Conservation (phyloP, 2,113 vertebrate species). For the Triplophysa siluroides region DNA sequence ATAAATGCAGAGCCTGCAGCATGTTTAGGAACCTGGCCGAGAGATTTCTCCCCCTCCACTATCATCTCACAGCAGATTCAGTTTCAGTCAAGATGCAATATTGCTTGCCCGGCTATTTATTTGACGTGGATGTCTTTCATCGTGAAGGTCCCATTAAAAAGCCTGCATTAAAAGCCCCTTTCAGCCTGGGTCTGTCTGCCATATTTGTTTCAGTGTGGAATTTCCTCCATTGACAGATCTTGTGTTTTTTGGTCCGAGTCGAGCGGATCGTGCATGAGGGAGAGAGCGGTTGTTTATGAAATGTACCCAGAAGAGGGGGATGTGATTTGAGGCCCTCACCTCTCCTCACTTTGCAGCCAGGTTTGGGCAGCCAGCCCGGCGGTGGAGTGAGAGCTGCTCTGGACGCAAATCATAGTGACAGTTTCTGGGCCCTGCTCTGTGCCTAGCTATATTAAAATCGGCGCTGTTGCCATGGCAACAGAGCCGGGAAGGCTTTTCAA, state of each 20-base stretch:
- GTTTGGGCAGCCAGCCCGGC: slow-evolving; percentile 53
- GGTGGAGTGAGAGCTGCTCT: slow-evolving; percentile 73
- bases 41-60: background rate
- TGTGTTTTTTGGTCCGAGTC: slow-evolving; percentile 49
- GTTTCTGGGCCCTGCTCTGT: slow-evolving; percentile 75
- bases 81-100: slow-evolving; percentile 8
- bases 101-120: slow-evolving; percentile 12
- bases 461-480: slow-evolving; percentile 89
- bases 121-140: slow-evolving; percentile 27
- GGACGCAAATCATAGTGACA: slow-evolving; percentile 81
- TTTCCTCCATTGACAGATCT: slow-evolving; percentile 53
- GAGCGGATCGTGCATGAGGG: slow-evolving; percentile 37
- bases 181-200: slow-evolving; percentile 54
- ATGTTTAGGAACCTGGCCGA: slow-evolving; percentile 36
- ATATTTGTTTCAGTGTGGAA: slow-evolving; percentile 57
- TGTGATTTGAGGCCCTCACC: slow-evolving; percentile 60
- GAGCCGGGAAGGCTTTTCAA: slow-evolving; percentile 90
- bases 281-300: slow-evolving; percentile 53
- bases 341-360: slow-evolving; percentile 63
- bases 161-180: background rate
- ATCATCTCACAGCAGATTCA: background rate
- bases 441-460: slow-evolving; percentile 73
- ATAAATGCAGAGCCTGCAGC: slow-evolving; percentile 19
- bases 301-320: slow-evolving; percentile 53
- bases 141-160: background rate